phyloP scores from a whole-genome alignment of 2,888 invertebrate species.

The Cephus nigrinus region DNA sequence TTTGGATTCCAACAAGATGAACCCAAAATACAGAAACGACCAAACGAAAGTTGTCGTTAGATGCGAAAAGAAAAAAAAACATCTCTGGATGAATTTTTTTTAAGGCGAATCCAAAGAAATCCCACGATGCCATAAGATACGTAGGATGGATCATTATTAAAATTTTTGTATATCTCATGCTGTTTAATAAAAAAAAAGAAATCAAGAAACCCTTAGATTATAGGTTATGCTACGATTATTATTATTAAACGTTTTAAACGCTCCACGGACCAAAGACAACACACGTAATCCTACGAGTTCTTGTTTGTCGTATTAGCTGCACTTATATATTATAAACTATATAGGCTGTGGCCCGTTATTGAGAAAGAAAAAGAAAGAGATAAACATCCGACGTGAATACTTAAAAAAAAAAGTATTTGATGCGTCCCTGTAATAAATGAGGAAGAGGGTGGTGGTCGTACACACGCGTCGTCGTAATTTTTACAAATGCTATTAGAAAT shows the following conservation, averaged over 20 bases:
- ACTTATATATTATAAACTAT: conserved; percentile 28
- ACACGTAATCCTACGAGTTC: conserved; percentile 46
- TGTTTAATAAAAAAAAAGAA: conserved; percentile 26
- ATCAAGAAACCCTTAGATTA: conserved; percentile 30
- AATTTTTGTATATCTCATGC: conserved; percentile 38
- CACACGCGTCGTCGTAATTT: neutral
- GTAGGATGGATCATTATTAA: conserved; percentile 13
- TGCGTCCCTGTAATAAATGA: neutral
- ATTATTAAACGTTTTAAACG: conserved; percentile 48
- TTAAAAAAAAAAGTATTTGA: neutral
- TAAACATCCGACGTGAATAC: neutral
- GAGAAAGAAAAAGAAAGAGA: neutral
- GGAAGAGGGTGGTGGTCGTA: neutral
- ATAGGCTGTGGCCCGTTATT: conserved; percentile 41
- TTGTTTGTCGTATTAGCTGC: conserved; percentile 52
- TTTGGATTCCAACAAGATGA: neutral
- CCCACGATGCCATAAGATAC: conserved; percentile 14
- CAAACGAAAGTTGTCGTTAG: neutral
- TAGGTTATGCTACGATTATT: conserved; percentile 42
- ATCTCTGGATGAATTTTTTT: neutral
- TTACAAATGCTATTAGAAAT: neutral
- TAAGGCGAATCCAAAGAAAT: conserved; percentile 13
- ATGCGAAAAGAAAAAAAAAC: neutral
- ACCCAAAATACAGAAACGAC: neutral
- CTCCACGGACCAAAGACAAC: conserved; percentile 57